A percentile compares a stretch with the other conserved stretches of the same genome.
Evolutionary conservation across 2,888 invertebrate genomes (phyloP).

Genomic region (Aromia moschata): DNA sequence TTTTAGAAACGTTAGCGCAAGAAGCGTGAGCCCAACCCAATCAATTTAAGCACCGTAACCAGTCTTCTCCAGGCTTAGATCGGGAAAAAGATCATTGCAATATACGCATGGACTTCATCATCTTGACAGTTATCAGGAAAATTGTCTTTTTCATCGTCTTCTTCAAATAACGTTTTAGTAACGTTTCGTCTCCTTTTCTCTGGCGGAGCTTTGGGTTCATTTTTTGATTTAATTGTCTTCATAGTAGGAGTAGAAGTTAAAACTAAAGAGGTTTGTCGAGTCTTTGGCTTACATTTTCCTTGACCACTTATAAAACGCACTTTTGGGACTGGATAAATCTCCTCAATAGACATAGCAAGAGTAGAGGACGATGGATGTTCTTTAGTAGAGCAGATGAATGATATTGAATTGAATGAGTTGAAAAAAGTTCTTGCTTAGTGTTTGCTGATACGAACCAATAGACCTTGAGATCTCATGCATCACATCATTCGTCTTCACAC

Average conservation of each 20-base stretch:
- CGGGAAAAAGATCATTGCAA: conserved; percentile 10
- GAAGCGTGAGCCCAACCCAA: neutral
- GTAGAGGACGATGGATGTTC: neutral
- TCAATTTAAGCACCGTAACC: conserved; percentile 1
- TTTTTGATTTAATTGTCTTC: neutral
- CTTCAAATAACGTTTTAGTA: neutral
- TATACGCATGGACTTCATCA: no score
- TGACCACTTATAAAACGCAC: conserved; percentile 37
- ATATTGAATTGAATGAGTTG: neutral
- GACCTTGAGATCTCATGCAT: no score
- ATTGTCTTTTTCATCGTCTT: neutral
- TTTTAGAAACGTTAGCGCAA: neutral
- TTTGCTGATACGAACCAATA: no score
- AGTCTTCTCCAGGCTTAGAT: neutral
- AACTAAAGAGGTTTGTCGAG: conserved; percentile 30
- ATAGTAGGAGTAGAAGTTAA: neutral
- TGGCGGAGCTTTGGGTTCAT: neutral
- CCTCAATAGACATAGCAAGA: neutral
- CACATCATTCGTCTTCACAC: no score
- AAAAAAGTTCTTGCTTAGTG: neutral
- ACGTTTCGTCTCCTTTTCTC: neutral
- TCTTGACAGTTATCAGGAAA: neutral
- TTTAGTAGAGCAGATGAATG: neutral
- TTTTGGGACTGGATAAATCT: neutral
- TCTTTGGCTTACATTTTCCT: neutral